Percentiles rank a stretch among this genome's conserved stretches.
phyloP scores from a whole-genome alignment of 2,113 vertebrate species.

The Ondatra zibethicus region DNA sequence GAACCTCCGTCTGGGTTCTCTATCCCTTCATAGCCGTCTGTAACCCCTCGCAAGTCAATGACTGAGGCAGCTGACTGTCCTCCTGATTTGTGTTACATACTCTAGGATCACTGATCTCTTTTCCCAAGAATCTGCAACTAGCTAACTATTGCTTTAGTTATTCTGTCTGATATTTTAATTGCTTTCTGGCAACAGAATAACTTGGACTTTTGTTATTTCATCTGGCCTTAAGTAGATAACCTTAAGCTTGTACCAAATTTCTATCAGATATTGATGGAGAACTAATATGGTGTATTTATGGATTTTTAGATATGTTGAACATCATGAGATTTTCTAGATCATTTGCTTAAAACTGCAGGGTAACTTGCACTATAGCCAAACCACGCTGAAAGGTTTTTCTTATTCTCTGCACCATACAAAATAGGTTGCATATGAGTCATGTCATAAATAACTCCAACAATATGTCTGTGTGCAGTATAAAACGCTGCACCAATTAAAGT shows the following conservation, averaged over 20 bases:
- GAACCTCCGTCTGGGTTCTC: neutral
- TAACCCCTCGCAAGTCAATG: neutral
- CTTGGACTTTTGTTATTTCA: neutral
- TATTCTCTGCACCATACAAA: neutral
- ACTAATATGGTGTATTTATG: neutral
- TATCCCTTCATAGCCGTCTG: accelerated
- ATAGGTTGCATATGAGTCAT: neutral
- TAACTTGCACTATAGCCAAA: neutral
- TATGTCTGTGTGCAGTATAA: neutral
- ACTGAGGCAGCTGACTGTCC: neutral
- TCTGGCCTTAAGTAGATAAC: neutral
- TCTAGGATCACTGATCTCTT: neutral
- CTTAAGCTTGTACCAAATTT: neutral
- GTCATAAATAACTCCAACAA: neutral
- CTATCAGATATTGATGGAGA: neutral
- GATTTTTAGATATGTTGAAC: neutral
- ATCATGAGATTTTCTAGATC: neutral
- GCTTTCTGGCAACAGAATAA: neutral
- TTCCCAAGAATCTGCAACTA: neutral
- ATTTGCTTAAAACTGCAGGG: neutral
- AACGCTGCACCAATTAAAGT: neutral
- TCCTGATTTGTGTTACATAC: neutral
- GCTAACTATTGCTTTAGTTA: neutral
- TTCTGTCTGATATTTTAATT: neutral
- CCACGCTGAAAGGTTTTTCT: neutral